Percentiles rank a stretch among this genome's conserved stretches.
Evolutionary conservation across 1,140 invertebrate species (phyloP).

Genomic region (Drosophila rhopaloa): DNA sequence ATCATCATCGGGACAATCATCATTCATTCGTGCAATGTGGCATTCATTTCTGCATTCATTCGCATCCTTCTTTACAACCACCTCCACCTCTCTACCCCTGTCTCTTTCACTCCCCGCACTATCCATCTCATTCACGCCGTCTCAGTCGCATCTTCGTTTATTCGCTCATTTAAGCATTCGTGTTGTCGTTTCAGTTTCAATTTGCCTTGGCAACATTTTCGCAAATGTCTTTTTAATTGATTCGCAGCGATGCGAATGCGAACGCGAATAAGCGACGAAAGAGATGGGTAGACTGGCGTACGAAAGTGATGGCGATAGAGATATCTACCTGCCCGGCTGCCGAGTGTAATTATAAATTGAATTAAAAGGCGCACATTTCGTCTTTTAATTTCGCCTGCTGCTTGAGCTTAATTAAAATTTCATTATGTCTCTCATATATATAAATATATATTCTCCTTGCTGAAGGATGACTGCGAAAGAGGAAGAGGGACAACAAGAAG

Average conservation of each 20-base stretch:
- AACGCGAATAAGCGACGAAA: background rate
- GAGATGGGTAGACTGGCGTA: background rate
- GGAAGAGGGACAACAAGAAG: background rate
- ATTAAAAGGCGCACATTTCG: constrained; percentile 74
- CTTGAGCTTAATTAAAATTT: constrained; percentile 79
- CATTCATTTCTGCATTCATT: constrained; percentile 60
- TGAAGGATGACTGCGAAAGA: constrained; percentile 7
- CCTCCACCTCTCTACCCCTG: background rate
- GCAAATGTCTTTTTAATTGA: constrained; percentile 78
- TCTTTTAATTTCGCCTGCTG: constrained; percentile 62
- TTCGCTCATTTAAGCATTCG: constrained; percentile 60
- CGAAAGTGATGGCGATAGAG: background rate
- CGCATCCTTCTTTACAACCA: constrained; percentile 8
- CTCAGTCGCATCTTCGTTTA: constrained; percentile 44
- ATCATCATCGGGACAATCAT: constrained; percentile 37
- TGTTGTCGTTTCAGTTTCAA: constrained; percentile 64
- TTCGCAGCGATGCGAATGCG: constrained; percentile 49
- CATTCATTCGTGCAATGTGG: constrained; percentile 61
- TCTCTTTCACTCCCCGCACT: background rate
- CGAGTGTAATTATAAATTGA: constrained; percentile 78
- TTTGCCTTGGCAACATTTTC: constrained; percentile 69
- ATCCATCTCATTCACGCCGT: constrained; percentile 1
- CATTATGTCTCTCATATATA: constrained; percentile 60
- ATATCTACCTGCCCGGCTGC: constrained; percentile 14
- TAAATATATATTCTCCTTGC: constrained; percentile 42